Base-by-base conservation (phyloP, 2,888 invertebrate genomes). In the Luperina testacea region DNA sequence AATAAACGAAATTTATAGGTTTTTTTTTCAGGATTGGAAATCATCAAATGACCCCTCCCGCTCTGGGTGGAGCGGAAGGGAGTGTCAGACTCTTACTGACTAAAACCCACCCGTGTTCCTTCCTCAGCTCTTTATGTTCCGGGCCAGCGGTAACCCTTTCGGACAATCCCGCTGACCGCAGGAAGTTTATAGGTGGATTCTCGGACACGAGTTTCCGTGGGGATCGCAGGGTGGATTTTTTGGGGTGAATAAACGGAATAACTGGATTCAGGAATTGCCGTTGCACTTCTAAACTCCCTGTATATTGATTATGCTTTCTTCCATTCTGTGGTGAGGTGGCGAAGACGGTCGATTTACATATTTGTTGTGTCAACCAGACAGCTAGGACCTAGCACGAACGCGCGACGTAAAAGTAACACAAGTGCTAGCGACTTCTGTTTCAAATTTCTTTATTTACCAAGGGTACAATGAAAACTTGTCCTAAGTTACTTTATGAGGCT, bases 321-420 rank as follows among this genome's bases (percentile, higher is more conserved):
- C 15, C 61, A 57, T 70, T 17, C 32, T 70, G n/a, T 38, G 45
- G n/a, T 70, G 27, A 70, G 15, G 51, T 51, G 9, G 13, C 27
- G 17, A 53, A 59, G 11, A 5, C 24, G n/a, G 20, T 59, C 24
- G 48, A 27, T 51, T 77, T 51, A 48, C 38, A 78, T 77, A 24
- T 42, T 59, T 32, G 17, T 13, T 67, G 38, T 51, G 8, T 69
- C 20, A 27, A 64, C 32, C 24, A 57, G 20, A 53, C n/a, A n/a
- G n/a, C n/a, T n/a, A n/a, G n/a, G 11, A 5, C 5, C 57, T n/a
- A 24, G 4, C 8, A 57, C 11, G 57, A n/a, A 59, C n/a, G 57
- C 11, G 57, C n/a, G 24, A 59, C 57, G 9, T 11, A 24, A 57
- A n/a, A 24, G 24, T n/a, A 57, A 57, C 9, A 24, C 20, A 57